Conservation (phyloP, 1,140 invertebrate species). For the Aricia agestis region DNA sequence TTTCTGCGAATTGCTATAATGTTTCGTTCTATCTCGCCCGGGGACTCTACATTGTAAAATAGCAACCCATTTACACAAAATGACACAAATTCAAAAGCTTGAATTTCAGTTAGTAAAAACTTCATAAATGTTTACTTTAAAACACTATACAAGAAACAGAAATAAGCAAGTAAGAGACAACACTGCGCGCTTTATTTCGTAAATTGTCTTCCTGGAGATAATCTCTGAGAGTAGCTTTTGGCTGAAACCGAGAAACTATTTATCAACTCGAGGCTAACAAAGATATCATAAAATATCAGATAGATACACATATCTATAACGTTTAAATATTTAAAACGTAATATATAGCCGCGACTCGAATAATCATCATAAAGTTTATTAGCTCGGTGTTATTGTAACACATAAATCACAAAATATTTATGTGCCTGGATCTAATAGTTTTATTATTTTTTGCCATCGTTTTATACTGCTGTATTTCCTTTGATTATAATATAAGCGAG, state of each 20-base stretch:
- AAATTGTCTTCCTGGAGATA: no score
- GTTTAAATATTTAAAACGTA: background rate
- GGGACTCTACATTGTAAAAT: no score
- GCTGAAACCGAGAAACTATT: background rate
- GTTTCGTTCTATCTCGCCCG: no score
- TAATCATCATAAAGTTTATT: background rate
- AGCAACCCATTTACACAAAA: no score
- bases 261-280: background rate
- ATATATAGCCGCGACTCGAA: background rate
- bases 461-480: background rate
- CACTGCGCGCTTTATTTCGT: no score
- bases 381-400: background rate
- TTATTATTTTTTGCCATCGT: conserved; percentile 4
- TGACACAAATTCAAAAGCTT: no score
- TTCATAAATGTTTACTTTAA: no score
- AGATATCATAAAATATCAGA: background rate
- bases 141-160: no score
- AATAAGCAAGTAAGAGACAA: no score
- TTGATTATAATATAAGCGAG: background rate
- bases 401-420: conserved; percentile 7
- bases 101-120: no score
- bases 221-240: background rate
- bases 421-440: background rate
- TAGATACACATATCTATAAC: background rate
- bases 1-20: no score